phyloP scores from a whole-genome alignment of 2,888 invertebrate species.

The Microctonus aethiopoides region DNA sequence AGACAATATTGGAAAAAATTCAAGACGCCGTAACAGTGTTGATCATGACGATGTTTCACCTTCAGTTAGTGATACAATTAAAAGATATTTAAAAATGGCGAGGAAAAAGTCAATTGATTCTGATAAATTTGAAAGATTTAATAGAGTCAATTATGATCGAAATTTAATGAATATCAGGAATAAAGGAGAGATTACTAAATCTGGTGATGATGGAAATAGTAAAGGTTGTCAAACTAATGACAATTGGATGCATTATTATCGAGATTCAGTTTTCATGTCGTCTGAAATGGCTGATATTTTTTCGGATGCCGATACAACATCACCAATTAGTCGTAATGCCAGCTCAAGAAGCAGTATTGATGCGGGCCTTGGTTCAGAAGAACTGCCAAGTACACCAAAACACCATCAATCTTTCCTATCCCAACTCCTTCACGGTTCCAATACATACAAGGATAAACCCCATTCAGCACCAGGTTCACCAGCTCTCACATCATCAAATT shows the following conservation, averaged over 20 bases:
- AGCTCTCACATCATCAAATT: constrained; percentile 67
- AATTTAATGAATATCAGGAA: constrained; percentile 86
- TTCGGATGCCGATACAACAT: constrained; percentile 60
- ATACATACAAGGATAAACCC: constrained; percentile 65
- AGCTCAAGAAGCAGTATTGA: constrained; percentile 71
- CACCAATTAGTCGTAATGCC: constrained; percentile 67
- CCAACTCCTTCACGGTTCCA: constrained; percentile 72
- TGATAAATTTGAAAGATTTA: constrained; percentile 84
- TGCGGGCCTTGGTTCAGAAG: constrained; percentile 66
- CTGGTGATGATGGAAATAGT: constrained; percentile 80
- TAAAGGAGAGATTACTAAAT: constrained; percentile 79
- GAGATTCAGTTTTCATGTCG: constrained; percentile 67
- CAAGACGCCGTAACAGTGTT: constrained; percentile 78
- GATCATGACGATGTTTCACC: constrained; percentile 88
- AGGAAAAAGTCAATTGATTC: constrained; percentile 87
- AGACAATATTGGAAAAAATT: constrained; percentile 53
- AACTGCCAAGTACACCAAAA: constrained; percentile 67
- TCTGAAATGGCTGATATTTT: constrained; percentile 59
- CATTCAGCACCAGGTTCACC: constrained; percentile 71
- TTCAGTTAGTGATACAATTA: constrained; percentile 88
- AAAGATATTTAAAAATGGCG: constrained; percentile 87
- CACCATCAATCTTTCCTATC: constrained; percentile 75
- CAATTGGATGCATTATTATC: constrained; percentile 76
- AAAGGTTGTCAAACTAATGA: constrained; percentile 84
- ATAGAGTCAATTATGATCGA: constrained; percentile 88